Percentiles rank a stretch among this genome's conserved stretches.
These are phyloP conservation scores for Papilio dardanus DNA, from an alignment of 1,140 invertebrate species.

Conservation along the genomic window DNA sequence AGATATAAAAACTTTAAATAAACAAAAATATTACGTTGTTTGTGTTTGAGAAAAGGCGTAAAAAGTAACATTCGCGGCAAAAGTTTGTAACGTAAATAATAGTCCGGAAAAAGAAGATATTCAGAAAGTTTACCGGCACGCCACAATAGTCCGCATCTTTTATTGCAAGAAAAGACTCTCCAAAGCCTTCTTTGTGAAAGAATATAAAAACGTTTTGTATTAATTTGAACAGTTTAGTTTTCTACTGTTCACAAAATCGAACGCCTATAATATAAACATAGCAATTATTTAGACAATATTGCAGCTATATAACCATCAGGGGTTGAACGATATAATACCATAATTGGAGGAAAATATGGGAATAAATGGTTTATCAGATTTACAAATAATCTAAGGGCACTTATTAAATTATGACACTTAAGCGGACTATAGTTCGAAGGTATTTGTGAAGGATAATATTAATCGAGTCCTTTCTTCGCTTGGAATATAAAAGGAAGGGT, in stretches of 20 bases:
- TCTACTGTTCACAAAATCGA: neutral
- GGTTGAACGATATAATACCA: neutral
- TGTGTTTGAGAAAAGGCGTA: conserved; percentile 15
- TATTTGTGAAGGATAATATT: conserved; percentile 17
- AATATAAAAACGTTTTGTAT: conserved; percentile 11
- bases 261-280: neutral
- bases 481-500: conserved; percentile 23
- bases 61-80: conserved; percentile 20
- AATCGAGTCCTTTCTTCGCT: conserved; percentile 5
- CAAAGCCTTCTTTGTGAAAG: neutral
- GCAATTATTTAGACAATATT: neutral
- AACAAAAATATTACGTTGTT: neutral
- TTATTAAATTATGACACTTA: neutral
- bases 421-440: conserved; percentile 3
- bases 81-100: conserved; percentile 20
- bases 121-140: conserved; percentile 12
- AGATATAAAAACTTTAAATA: neutral
- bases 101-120: conserved; percentile 11
- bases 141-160: conserved; percentile 9
- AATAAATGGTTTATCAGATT: neutral
- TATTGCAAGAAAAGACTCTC: conserved; percentile 10
- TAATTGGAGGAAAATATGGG: neutral
- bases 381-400: neutral
- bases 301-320: neutral
- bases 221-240: neutral